Base-by-base conservation (phyloP, 2,888 invertebrate species). In the Amiota minor region DNA sequence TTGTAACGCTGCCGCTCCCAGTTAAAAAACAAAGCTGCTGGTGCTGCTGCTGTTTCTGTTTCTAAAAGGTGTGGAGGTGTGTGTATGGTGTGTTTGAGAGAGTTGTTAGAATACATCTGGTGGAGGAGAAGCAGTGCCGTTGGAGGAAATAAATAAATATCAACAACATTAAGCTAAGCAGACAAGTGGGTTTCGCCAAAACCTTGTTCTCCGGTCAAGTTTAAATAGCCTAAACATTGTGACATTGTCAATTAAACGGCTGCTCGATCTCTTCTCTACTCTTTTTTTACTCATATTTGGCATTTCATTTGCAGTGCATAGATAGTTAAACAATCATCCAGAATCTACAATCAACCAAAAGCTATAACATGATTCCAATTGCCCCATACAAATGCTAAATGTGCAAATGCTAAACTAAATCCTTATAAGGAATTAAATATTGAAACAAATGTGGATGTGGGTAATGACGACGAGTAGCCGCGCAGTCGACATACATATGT, bases 21-120 rank as follows among this genome's bases (percentile, higher is more conserved):
- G 56, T 64, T 71, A 18, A 18, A 56, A 72, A 72, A 72, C 72
- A 72, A 67, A 72, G 72, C 72, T 71, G 71, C 70, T 50, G 70
- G 59, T 56, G 70, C 70, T 56, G 56, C 14, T 56, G 56, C 50
- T 23, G 12, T 47, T 47, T 20, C 14, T 50, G 53, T 50, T 59
- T 18, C 14, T 65, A 10, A 35, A 47, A 47, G 67, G 67, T 50
- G 67, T 67, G 20, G 67, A 67, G 67, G 67, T 67, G 67, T 50
- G 67, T 67, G 50, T 65, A 61, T 45, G 49, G 11, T 50, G 47
- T 50, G 50, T 50, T 18, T 10, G 14, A 35, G 50, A 18, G 47
- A 50, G 12, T 50, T 2, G 4, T n/a, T n/a, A 9, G 8, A 3
- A 50, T 12, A 50, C 14, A 12, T 50, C n/a, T 10, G 49, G 47